Percentiles rank a stretch among this genome's conserved stretches.
Evolutionary conservation across 2,888 invertebrate genomes (phyloP).

Genomic region (Melanostoma scalare): DNA sequence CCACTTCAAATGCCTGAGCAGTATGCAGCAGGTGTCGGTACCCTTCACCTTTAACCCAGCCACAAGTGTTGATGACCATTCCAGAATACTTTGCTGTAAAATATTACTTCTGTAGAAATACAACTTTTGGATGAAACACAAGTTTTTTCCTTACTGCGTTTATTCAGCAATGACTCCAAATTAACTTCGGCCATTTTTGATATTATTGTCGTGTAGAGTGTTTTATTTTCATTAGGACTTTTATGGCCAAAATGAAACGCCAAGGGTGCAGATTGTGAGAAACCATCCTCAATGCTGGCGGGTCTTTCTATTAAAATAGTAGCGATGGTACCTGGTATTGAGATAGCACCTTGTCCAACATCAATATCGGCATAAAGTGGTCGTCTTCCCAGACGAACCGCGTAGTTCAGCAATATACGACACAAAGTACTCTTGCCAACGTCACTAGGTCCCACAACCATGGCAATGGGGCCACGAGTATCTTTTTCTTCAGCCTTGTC

Average conservation of each 20-base stretch:
- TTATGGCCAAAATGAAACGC: slow-evolving; percentile 97
- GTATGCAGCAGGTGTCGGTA: slow-evolving; percentile 93
- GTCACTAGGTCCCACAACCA: slow-evolving; percentile 97
- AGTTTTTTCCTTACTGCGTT: slow-evolving; percentile 86
- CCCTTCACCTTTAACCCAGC: slow-evolving; percentile 97
- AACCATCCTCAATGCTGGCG: slow-evolving; percentile 96
- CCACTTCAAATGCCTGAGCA: slow-evolving; percentile 97
- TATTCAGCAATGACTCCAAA: slow-evolving; percentile 91
- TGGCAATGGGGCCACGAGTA: slow-evolving; percentile 90
- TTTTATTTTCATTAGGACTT: slow-evolving; percentile 88
- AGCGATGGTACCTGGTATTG: slow-evolving; percentile 95
- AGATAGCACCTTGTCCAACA: slow-evolving; percentile 96
- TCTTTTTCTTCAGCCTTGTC: slow-evolving; percentile 89
- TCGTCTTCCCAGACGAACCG: slow-evolving; percentile 92
- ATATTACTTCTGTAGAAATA: background rate
- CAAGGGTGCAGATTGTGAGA: slow-evolving; percentile 95
- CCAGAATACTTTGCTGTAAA: slow-evolving; percentile 90
- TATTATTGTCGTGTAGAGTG: slow-evolving; percentile 92
- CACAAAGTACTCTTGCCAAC: slow-evolving; percentile 98
- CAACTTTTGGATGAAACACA: background rate
- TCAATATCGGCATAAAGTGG: slow-evolving; percentile 98
- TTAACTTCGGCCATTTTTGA: slow-evolving; percentile 93
- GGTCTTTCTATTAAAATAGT: slow-evolving; percentile 95
- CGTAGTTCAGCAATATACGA: slow-evolving; percentile 95
- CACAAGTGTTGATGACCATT: slow-evolving; percentile 97